Conservation (phyloP, 35 echinoderm and acorn worm genomes). For the Apostichopus californicus region DNA sequence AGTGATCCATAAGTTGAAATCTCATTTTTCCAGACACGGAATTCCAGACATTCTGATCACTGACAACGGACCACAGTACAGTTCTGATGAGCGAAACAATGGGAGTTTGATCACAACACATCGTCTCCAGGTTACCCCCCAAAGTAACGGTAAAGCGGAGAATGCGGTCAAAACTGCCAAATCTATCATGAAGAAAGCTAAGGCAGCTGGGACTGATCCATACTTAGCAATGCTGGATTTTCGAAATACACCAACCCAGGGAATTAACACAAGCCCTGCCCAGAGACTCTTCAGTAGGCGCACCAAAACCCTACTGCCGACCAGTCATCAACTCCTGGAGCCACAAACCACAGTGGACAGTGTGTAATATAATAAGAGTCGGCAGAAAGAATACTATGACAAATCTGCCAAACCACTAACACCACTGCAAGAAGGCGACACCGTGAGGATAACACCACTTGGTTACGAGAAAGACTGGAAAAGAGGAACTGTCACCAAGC, state of each 20-base stretch:
- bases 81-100: not conserved
- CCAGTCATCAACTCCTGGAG: not conserved
- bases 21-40: slow-evolving; percentile 1
- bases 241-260: not conserved
- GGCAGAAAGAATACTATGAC: not conserved
- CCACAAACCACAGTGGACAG: not conserved
- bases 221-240: not conserved
- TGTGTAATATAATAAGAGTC: not conserved
- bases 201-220: not conserved
- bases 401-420: slow-evolving; percentile 8
- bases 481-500: not conserved
- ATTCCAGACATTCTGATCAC: not conserved
- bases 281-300: slow-evolving; percentile 35
- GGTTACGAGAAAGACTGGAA: slow-evolving; percentile 8
- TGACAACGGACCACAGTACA: not conserved
- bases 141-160: slow-evolving; percentile 10
- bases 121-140: not conserved
- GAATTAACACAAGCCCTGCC: not conserved
- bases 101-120: not conserved
- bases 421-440: not conserved
- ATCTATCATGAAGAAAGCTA: not conserved
- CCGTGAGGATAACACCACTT: not conserved
- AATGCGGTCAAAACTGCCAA: slow-evolving; percentile 25
- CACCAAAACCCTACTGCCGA: not conserved
- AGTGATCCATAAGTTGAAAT: slow-evolving; percentile 6